Evolutionary conservation across 2,888 invertebrate species (phyloP).

Genomic region (Caenorhabditis sp.): DNA sequence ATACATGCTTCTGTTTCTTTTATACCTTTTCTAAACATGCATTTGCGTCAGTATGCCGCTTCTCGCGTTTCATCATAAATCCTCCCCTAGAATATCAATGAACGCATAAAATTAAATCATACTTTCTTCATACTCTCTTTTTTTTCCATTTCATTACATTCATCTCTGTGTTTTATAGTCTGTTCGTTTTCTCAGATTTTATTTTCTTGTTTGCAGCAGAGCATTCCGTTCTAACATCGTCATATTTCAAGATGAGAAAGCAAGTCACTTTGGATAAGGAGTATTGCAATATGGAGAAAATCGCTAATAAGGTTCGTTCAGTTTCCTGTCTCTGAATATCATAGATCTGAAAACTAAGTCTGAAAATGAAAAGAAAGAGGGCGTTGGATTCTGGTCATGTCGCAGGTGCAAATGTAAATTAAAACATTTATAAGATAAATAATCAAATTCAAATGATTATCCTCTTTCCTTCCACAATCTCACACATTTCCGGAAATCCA

Average conservation of each 20-base stretch:
- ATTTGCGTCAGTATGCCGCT: background rate
- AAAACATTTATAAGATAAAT: constrained; percentile 22
- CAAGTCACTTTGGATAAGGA: constrained; percentile 57
- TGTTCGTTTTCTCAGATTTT: background rate
- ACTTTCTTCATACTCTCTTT: no score
- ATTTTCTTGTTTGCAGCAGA: background rate
- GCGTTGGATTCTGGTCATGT: background rate
- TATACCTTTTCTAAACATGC: no score
- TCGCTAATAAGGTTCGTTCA: constrained; percentile 40
- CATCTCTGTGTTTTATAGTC: no score
- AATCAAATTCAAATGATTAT: constrained; percentile 38
- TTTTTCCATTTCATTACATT: no score
- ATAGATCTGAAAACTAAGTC: no score
- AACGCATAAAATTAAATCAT: no score
- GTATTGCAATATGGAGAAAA: constrained; percentile 54
- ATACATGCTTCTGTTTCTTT: background rate
- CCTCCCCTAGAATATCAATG: no score
- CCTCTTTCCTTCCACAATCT: background rate
- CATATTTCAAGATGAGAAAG: constrained; percentile 39
- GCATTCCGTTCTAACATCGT: background rate
- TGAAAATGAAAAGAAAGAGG: background rate
- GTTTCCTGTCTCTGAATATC: constrained; percentile 2
- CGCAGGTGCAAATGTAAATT: constrained; percentile 43
- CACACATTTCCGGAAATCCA: background rate
- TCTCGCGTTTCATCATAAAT: background rate